Evolutionary conservation across 2,113 vertebrate genomes (phyloP).

Genomic region (Alethe castanea): DNA sequence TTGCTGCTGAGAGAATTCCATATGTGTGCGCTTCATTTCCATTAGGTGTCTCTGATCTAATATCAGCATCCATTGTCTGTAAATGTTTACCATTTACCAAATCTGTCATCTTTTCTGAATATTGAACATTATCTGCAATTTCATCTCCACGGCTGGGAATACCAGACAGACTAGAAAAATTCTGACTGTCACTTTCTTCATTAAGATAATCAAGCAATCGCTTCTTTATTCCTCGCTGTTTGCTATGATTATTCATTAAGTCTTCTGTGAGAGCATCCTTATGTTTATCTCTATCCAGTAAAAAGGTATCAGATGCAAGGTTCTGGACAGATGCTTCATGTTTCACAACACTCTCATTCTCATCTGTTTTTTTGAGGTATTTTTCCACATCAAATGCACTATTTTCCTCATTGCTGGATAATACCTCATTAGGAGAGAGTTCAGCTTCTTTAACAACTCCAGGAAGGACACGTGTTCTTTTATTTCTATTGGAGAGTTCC

Average conservation of each 20-base stretch:
- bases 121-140: background rate
- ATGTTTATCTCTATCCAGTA: background rate
- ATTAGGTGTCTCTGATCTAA: background rate
- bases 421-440: background rate
- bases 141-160: background rate
- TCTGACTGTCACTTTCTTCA: background rate
- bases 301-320: constrained; percentile 20
- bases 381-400: constrained; percentile 85
- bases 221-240: background rate
- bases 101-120: background rate
- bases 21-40: background rate
- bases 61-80: background rate
- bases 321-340: background rate
- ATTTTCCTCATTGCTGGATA: constrained; percentile 62
- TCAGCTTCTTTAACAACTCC: background rate
- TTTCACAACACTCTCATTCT: constrained; percentile 56
- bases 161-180: background rate
- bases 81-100: background rate
- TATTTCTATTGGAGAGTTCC: constrained; percentile 81
- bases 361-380: constrained; percentile 82
- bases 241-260: background rate
- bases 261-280: background rate
- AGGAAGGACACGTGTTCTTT: constrained; percentile 4
- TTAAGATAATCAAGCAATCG: background rate
- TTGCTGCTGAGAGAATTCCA: background rate